A percentile compares a stretch with the other conserved stretches of the same genome.
phyloP scores from a whole-genome alignment of 2,797 vertebrate species.

The Streptopelia turtur region DNA sequence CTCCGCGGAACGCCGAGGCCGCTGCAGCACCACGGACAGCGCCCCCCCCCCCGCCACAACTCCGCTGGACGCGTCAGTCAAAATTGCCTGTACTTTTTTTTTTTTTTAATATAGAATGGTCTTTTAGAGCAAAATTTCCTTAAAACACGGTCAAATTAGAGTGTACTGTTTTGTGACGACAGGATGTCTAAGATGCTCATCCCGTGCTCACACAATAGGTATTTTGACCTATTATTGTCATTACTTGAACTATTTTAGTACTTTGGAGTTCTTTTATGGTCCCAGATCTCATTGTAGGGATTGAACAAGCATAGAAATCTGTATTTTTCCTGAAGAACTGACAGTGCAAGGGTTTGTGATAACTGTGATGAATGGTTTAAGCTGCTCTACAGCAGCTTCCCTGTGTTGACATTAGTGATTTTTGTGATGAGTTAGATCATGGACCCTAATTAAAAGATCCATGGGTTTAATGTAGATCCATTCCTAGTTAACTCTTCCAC shows the following conservation, averaged over 20 bases:
- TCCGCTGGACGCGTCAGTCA: no score
- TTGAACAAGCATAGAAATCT: background rate
- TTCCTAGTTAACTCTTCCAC: background rate
- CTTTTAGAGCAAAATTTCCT: background rate
- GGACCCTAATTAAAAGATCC: background rate
- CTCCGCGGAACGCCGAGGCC: accelerated
- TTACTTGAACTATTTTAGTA: background rate
- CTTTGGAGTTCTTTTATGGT: background rate
- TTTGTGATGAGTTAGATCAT: background rate
- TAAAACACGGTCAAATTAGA: background rate
- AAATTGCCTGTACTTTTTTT: background rate
- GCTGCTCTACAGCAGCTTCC: background rate
- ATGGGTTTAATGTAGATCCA: background rate
- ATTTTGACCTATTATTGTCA: background rate
- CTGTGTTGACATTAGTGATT: background rate
- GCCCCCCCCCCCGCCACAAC: background rate
- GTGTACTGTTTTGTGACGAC: background rate
- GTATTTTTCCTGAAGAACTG: background rate
- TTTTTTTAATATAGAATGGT: accelerated
- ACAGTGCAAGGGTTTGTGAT: background rate
- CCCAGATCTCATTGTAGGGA: background rate
- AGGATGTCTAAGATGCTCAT: background rate
- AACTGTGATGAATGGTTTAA: background rate
- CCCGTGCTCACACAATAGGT: background rate
- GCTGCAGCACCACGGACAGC: slow-evolving; percentile 53